A percentile compares a stretch with the other conserved stretches of the same genome.
Conservation (phyloP, 2,888 invertebrate species). For the Lithophane ornitopus region DNA sequence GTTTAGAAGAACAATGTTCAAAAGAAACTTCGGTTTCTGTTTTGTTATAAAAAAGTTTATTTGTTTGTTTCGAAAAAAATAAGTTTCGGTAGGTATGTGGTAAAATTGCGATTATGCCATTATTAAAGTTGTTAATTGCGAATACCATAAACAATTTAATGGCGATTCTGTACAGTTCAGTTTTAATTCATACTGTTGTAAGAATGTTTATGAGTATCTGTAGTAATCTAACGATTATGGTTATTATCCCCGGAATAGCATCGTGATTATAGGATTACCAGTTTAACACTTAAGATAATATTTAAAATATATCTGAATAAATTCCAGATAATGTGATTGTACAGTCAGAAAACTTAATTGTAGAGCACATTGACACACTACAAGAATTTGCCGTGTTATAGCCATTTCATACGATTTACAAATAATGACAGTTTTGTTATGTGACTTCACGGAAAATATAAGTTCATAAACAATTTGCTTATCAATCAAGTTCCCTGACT, state of each 20-base stretch:
- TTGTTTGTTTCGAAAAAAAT: background rate
- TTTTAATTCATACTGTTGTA: background rate
- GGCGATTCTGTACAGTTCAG: background rate
- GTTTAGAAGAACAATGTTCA: background rate
- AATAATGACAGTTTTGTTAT: background rate
- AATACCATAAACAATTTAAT: background rate
- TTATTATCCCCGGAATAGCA: background rate
- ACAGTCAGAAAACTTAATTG: too few species aligned
- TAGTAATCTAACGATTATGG: background rate
- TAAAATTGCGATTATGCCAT: background rate
- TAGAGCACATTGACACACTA: background rate
- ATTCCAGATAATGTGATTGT: background rate
- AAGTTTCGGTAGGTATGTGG: background rate
- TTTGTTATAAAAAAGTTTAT: background rate
- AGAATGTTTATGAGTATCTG: background rate
- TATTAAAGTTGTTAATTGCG: background rate
- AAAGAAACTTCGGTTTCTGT: background rate
- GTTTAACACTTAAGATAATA: slow-evolving; percentile 16
- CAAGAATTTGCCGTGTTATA: background rate
- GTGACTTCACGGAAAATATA: background rate
- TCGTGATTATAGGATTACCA: slow-evolving; percentile 7
- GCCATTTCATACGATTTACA: background rate
- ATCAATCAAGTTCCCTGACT: background rate
- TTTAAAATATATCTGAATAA: background rate
- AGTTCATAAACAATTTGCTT: background rate